These are phyloP conservation scores for Macrotis lagotis DNA, from an alignment of 2,113 vertebrate species.

Conservation along the genomic window DNA sequence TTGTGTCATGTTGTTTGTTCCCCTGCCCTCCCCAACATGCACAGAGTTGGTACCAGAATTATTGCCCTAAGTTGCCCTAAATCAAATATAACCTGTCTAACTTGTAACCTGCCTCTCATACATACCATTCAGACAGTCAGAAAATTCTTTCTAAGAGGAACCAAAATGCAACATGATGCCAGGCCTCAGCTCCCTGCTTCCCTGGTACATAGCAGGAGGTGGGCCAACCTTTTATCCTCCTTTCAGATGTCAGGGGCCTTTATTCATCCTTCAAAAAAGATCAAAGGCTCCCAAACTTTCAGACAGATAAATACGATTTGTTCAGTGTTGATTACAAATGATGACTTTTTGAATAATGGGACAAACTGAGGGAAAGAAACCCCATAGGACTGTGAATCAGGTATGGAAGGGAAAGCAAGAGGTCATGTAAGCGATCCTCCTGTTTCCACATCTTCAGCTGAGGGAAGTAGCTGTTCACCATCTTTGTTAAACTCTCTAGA, in stretches of 20 bases:
- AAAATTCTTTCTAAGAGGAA: neutral
- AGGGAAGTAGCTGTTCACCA: neutral
- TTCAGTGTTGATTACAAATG: neutral
- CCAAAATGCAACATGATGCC: neutral
- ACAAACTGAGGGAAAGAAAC: neutral
- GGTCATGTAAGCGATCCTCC: neutral
- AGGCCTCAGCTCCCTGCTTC: neutral
- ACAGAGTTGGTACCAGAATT: neutral
- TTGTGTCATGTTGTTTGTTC: neutral
- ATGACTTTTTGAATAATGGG: neutral
- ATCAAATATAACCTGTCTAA: neutral
- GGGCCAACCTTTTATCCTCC: neutral
- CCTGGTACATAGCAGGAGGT: neutral
- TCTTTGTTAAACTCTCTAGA: neutral
- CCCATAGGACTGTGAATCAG: neutral
- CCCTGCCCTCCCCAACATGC: neutral
- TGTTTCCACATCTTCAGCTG: neutral
- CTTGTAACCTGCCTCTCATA: neutral
- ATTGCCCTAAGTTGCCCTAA: neutral
- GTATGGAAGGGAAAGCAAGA: neutral
- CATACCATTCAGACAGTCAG: neutral
- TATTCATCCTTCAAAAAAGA: neutral
- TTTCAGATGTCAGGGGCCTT: neutral
- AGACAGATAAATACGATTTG: neutral
- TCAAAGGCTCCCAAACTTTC: neutral